Conservation (phyloP, 2,797 vertebrate species). For the Acrocephalus scirpaceus region DNA sequence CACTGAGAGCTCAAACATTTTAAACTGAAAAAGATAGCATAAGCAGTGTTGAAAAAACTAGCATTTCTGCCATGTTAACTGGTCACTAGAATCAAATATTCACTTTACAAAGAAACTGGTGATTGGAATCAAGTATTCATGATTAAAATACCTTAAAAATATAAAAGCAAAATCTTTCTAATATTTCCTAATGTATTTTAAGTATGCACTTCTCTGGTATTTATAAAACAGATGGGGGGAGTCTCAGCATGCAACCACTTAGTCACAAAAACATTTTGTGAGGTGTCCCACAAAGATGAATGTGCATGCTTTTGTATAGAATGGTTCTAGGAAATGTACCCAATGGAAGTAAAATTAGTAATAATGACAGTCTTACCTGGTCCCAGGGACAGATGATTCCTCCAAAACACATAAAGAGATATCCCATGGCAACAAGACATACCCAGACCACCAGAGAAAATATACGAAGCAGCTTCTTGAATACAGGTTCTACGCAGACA, state of each 20-base stretch:
- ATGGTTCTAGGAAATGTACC: not conserved
- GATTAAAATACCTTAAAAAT: not conserved
- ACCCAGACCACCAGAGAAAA: slow-evolving; percentile 96
- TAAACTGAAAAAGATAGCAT: not conserved
- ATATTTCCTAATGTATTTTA: not conserved
- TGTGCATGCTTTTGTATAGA: not conserved
- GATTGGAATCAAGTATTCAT: not conserved
- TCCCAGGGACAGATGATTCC: slow-evolving; percentile 97
- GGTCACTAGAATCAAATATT: not conserved
- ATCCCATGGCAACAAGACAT: slow-evolving; percentile 95
- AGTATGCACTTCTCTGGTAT: not conserved
- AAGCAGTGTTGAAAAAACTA: not conserved
- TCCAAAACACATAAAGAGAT: slow-evolving; percentile 97
- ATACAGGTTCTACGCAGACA: slow-evolving; percentile 94
- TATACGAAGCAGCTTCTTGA: slow-evolving; percentile 93
- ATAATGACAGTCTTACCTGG: slow-evolving; percentile 84
- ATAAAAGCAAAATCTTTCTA: not conserved
- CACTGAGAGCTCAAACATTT: not conserved
- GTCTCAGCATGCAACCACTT: not conserved
- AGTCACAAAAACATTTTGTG: not conserved
- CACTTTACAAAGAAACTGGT: not conserved
- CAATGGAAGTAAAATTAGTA: not conserved
- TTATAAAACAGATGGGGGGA: not conserved
- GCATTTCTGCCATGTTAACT: not conserved
- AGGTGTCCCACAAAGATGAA: not conserved